Evolutionary conservation across 1,140 invertebrate genomes (phyloP).

Genomic region (Drosophila trapezifrons): DNA sequence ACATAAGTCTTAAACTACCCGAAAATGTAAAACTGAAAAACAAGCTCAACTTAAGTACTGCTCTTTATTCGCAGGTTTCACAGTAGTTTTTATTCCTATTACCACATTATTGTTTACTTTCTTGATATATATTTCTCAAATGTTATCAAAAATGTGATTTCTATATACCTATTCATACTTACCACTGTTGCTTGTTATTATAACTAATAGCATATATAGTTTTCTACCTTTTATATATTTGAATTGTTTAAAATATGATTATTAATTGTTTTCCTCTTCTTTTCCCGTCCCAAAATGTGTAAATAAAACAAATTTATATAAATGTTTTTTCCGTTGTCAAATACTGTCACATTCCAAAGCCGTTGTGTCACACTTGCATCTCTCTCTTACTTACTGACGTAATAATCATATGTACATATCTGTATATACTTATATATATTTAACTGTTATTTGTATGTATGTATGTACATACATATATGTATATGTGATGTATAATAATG

Average conservation of each 20-base stretch:
- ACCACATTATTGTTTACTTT: too few relatives aligned
- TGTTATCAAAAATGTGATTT: too few relatives aligned
- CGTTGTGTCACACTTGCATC: conserved; percentile 40
- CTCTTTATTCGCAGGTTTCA: neutral
- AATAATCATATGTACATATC: conserved; percentile 37
- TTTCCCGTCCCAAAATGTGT: neutral
- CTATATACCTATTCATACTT: neutral
- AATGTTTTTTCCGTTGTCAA: conserved; percentile 17
- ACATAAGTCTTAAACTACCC: too few relatives aligned
- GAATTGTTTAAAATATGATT: neutral
- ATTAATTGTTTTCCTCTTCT: conserved; percentile 6
- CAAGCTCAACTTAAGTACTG: neutral
- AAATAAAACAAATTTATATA: too few relatives aligned
- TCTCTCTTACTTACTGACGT: conserved; percentile 26
- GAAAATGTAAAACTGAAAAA: neutral
- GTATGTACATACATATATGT: conserved; percentile 49
- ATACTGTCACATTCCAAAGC: conserved; percentile 10
- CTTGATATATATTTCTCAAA: too few relatives aligned
- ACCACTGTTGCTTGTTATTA: neutral
- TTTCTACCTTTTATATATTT: too few relatives aligned
- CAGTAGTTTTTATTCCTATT: neutral
- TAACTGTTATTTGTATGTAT: conserved; percentile 20
- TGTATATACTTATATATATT: conserved; percentile 34
- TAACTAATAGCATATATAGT: too few relatives aligned
- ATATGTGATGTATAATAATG: conserved; percentile 20